These are phyloP conservation scores for Spea multiplicata DNA, from an alignment of 2,113 vertebrate genomes.

Conservation along the genomic window DNA sequence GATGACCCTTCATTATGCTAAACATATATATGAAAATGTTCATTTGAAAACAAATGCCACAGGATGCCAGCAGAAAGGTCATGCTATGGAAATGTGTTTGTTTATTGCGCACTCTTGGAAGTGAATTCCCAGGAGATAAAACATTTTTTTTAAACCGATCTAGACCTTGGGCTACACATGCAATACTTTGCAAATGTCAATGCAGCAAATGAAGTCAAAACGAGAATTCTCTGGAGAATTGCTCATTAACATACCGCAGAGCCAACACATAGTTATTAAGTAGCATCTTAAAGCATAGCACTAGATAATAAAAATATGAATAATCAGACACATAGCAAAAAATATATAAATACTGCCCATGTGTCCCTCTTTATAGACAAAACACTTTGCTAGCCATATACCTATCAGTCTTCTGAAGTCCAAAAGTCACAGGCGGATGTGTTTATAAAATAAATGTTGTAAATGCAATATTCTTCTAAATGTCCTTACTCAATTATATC, in stretches of 20 bases:
- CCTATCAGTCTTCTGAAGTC: too few relatives aligned
- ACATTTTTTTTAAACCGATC: not conserved
- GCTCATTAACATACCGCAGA: constrained; percentile 33
- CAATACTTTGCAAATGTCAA: constrained; percentile 28
- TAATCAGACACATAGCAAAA: too few relatives aligned
- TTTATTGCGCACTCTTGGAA: not conserved
- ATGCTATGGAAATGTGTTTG: constrained; percentile 2
- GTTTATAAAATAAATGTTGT: too few relatives aligned
- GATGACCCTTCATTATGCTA: not conserved
- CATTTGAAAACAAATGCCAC: constrained; percentile 19
- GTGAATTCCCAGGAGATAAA: constrained; percentile 5
- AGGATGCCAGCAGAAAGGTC: constrained; percentile 23
- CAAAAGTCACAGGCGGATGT: too few relatives aligned
- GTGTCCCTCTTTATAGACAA: too few relatives aligned
- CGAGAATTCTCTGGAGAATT: constrained; percentile 13
- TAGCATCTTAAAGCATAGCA: too few relatives aligned
- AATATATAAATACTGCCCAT: too few relatives aligned
- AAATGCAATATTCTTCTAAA: too few relatives aligned
- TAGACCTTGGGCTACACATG: constrained; percentile 29
- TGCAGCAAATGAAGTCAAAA: constrained; percentile 1
- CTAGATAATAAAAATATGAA: too few relatives aligned
- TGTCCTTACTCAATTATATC: too few relatives aligned
- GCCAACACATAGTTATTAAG: not conserved
- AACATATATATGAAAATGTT: not conserved
- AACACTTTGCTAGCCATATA: too few relatives aligned